Base-by-base conservation (phyloP, 2,113 vertebrate genomes). In the Pollachius pollachius region DNA sequence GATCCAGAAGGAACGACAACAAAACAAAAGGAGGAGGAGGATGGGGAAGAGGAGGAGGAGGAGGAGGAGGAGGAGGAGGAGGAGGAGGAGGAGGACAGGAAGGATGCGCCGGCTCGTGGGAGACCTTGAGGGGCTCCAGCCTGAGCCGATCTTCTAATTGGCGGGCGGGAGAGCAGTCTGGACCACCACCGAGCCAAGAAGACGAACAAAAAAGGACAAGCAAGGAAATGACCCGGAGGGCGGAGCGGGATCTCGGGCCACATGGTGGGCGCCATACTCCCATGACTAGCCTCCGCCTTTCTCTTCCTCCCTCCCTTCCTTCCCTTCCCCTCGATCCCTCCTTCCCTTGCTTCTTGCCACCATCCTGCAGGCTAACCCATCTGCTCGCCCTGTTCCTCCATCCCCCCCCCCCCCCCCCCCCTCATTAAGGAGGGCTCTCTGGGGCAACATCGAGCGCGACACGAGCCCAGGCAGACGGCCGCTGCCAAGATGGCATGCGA, bases 361-460 rank as follows among this genome's bases (percentile, higher is more conserved):
- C 79, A 79, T 90, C 88, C 88, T 85, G 80, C 72, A 87, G 89
- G 89, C 87, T 60, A 63, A 81, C 86, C 89, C 90, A 91, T 91
- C 88, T 92, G 86, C 78, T 84, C 80, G 67, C 73, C 80, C 83
- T 75, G 79, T 84, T 87, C 66, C 67, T 75, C 79, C 64, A 77
- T 72, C 30, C 30, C 30, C 30, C 27, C 27, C 27, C 27, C 27
- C 27, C 27, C 27, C 27, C 30, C 30, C 30, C 30, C 30, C 82
- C 84, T 87, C 86, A 88, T 89, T 91, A 88, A 77, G 77, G 67
- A 73, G 65, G 65, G 68, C 59, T 81, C 76, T 65, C 66, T 77
- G 76, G 62, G 37, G 69, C 60, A 6, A 69, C 64, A 25, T 66
- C 54, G 37, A 67, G 70, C 30, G 30, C 30, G 30, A 30, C 30